Base-by-base conservation (phyloP, 2,888 invertebrate species). In the Parasteatoda lunata region DNA sequence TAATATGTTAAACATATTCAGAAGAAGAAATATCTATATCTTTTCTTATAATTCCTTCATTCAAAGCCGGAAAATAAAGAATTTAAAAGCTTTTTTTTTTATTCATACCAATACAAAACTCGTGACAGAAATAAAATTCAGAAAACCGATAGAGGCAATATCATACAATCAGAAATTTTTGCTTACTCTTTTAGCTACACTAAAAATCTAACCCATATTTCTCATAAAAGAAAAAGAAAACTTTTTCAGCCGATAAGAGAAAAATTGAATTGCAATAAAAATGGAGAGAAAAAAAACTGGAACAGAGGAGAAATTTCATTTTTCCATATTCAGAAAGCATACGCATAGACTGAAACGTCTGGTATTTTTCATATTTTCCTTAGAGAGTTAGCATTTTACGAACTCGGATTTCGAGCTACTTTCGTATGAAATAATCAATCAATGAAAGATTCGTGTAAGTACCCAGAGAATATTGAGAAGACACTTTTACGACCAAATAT, bases 211-310 rank as follows among this genome's bases (percentile, higher is more conserved):
- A 13, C 59, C n/a, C 8, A 13, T 59, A 13, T 59, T 59, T 7
- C n/a, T 59, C 59, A 13, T 54, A 54, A 54, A 54, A 54, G 13
- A 54, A 6, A 59, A 59, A 59, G 4, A 59, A 4, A 13, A 59
- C 59, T 5, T n/a, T 59, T 30, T 30, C n/a, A 59, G n/a, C 59
- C 59, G 59, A 59, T 59, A 59, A 59, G n/a, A 59, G 9, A 30
- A n/a, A 59, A 59, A 59, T 59, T 59, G 59, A 59, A 59, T 59
- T 59, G 59, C n/a, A 59, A 59, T 13, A 59, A 59, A 59, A 59
- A 7, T 4, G 8, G 4, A 3, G 13, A 3, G 8, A 7, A 59
- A 59, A 59, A 59, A 54, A 4, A 11, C 8, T 13, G 8, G 59
- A 59, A 13, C 59, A 13, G 11, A 8, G n/a, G n/a, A 13, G n/a